These are phyloP conservation scores for Drosophila novamexicana DNA, from an alignment of 1,140 invertebrate species.

Conservation along the genomic window DNA sequence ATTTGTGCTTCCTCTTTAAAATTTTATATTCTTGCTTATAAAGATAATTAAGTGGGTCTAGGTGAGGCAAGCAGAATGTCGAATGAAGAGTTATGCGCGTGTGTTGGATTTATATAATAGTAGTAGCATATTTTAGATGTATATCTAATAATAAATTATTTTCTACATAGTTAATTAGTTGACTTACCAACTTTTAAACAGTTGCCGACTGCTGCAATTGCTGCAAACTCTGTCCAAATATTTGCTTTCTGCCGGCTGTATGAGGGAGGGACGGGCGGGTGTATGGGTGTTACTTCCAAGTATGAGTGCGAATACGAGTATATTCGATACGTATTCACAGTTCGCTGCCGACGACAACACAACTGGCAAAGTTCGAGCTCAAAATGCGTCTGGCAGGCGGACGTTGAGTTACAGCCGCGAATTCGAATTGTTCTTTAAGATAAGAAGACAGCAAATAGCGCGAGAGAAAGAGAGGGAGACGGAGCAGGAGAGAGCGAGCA, in stretches of 20 bases:
- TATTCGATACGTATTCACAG: constrained; percentile 22
- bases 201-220: constrained; percentile 43
- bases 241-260: constrained; percentile 16
- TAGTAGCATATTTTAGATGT: not conserved
- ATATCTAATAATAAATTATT: not conserved
- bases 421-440: constrained; percentile 62
- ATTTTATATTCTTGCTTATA: constrained; percentile 35
- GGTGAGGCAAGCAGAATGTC: constrained; percentile 40
- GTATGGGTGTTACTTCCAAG: not conserved
- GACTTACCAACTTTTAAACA: constrained; percentile 55
- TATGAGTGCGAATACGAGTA: constrained; percentile 8
- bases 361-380: constrained; percentile 67
- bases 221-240: constrained; percentile 44
- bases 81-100: constrained; percentile 58
- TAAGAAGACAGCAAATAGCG: constrained; percentile 52
- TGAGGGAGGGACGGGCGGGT: not conserved
- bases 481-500: constrained; percentile 21
- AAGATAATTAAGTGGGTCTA: constrained; percentile 74
- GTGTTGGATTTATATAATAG: constrained; percentile 52
- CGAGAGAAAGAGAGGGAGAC: constrained; percentile 7
- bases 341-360: constrained; percentile 37
- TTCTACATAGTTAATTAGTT: constrained; percentile 15
- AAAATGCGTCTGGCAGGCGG: constrained; percentile 56
- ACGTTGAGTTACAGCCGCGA: constrained; percentile 52
- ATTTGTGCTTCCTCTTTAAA: constrained; percentile 39